Evolutionary conservation across 2,888 invertebrate genomes (phyloP), one percentile per base, ranked within the genome.

Genomic region (Oithona nana): DNA sequence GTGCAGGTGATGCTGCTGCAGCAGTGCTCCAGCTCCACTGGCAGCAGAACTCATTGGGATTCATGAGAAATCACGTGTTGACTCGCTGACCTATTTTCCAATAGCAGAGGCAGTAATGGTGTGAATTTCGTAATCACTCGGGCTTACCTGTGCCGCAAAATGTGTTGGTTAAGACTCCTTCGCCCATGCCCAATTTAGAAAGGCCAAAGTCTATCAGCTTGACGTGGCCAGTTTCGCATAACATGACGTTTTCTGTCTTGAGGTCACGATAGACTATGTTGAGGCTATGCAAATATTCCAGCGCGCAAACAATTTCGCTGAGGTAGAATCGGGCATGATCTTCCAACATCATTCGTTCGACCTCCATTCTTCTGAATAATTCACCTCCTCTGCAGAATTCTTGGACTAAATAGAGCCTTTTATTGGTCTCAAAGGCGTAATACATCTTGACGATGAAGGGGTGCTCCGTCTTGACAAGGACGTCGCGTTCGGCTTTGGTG

Each of bases 401-500:
- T 31, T 57, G 57, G 22, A 57, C 48, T 4, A 57, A 39, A 20
- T 57, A 57, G 24, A 57, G 22, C 28, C 48, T 29, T 1, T 22
- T 20, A 20, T n/a, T 24, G 16, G 57, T 57, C 31, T 57, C 57
- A 26, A 57, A 57, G 6, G 30, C 57, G 22, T 30, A 57, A 26
- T 57, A 26, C 30, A 57, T 28, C 48, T 57, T 57, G 2, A 57
- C 57, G n/a, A 57, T n/a, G 20, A 57, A 57, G 29, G 57, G 57
- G 22, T 57, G 57, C 29, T 57, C 31, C n/a, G 31, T 31, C 6
- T 16, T 6, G 16, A 28, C 48, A 20, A 57, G 31, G 22, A 57
- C 57, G 57, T 57, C 57, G 11, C 57, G 30, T 31, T 57, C 57
- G 3, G 57, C 28, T 28, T 28, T 29, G n/a, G 57, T 57, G 39